Base-by-base conservation (phyloP, 2,797 vertebrate species). In the Squalus acanthias region DNA sequence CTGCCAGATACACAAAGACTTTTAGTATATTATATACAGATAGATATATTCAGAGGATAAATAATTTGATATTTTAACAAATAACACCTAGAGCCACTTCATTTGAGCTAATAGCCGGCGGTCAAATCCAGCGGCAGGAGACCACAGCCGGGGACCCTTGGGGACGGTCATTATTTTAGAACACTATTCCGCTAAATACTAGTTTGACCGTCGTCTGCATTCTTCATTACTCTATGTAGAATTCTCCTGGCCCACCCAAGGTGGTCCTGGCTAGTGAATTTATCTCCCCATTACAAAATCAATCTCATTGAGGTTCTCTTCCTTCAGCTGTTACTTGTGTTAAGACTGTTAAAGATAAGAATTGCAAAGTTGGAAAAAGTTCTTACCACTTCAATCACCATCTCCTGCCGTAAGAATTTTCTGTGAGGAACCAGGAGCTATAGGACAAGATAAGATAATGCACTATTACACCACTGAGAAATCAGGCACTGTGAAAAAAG, bases 381-480 rank as follows among this genome's bases (percentile, higher is more conserved):
- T 97, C 99, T 99, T 98, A 99, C 99, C 98, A 98, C 98, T 97
- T 99, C 99, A 97, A 98, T 98, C 70, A 99, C 99, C 98, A 99
- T 99, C 98, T 99, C 99, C 97, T 99, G 99, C 96, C 99, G 98
- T 97, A 99, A 97, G 97, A 99, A 99, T 97, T 98, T 99, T 97
- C 99, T 98, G 97, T 99, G 98, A 0, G 99, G 99, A 96, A 99
- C 99, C 96, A 99, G 98, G 97, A 99, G 99, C 99, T 99, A 97
- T 85, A 76, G 92, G 88, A 85, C 95, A 10, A 96, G 85, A 96
- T 96, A 12, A 13, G 46, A 33, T 97, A 96, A 8, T 96, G 96
- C 91, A 97, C 93, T 96, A 69, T 82, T 96, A 79, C 46, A 79
- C 29, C 69, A 50, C 67, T 95, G 24, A 96, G 46, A 26, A 53